A percentile compares a stretch with the other conserved stretches of the same genome.
Conservation (phyloP, 2,113 vertebrate species). For the Phrynocephalus versicolor region DNA sequence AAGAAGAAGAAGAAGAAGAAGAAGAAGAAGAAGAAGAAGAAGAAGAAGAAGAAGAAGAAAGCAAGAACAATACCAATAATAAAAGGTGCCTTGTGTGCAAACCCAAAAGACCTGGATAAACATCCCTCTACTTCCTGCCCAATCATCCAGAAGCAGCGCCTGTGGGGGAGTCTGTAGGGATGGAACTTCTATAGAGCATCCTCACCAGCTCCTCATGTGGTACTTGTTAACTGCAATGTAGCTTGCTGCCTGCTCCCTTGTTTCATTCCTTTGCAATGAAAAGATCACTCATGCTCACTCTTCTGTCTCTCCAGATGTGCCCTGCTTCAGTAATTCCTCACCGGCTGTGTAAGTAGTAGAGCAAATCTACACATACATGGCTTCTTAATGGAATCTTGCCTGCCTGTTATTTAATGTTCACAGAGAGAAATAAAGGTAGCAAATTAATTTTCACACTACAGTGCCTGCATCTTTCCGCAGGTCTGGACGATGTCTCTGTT, state of each 20-base stretch:
- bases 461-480: not conserved
- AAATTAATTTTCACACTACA: not conserved
- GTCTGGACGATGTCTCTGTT: not conserved
- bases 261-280: slow-evolving; percentile 14
- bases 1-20: too few species aligned
- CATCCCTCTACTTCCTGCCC: too few species aligned
- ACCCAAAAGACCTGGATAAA: too few species aligned
- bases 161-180: too few species aligned
- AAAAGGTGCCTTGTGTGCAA: too few species aligned
- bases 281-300: slow-evolving; percentile 34
- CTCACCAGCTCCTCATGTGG: not conserved
- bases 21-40: too few species aligned
- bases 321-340: slow-evolving; percentile 35
- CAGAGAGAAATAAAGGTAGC: not conserved
- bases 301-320: slow-evolving; percentile 53
- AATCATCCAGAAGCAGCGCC: too few species aligned
- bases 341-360: not conserved
- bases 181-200: too few species aligned
- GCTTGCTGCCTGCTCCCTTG: not conserved
- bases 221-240: slow-evolving; percentile 20
- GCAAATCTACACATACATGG: not conserved
- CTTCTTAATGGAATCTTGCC: slow-evolving; percentile 24
- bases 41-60: too few species aligned
- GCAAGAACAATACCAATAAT: too few species aligned
- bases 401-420: not conserved